Conservation (phyloP, 2,888 invertebrate species). For the Eristalis intricaria region DNA sequence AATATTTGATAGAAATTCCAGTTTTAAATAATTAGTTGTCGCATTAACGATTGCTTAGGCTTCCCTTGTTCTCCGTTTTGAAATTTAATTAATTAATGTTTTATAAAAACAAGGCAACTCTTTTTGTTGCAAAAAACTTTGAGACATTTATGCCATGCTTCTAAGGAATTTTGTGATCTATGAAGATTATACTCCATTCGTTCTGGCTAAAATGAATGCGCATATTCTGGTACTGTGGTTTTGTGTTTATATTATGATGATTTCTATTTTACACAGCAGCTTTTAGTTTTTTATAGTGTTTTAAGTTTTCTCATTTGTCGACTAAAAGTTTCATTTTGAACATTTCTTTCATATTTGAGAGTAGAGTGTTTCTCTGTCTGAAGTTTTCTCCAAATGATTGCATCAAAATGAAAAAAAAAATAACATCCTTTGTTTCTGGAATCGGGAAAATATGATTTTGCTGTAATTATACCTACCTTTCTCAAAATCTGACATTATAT, state of each 20-base stretch:
- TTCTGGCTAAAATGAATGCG: slow-evolving; percentile 4
- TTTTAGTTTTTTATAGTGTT: too few relatives aligned
- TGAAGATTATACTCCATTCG: slow-evolving; percentile 7
- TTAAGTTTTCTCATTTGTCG: slow-evolving; percentile 21
- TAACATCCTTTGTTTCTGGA: slow-evolving; percentile 5
- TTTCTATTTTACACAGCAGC: slow-evolving; percentile 10
- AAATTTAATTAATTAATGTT: slow-evolving; percentile 5
- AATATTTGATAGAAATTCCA: neutral
- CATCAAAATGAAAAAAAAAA: slow-evolving; percentile 27
- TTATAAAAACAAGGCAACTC: neutral
- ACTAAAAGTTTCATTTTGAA: neutral
- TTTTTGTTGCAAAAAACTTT: too few relatives aligned
- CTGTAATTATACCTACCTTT: neutral
- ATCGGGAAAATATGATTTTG: slow-evolving; percentile 7
- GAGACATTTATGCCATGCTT: neutral
- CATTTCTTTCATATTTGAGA: slow-evolving; percentile 6
- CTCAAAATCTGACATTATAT: neutral
- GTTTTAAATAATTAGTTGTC: neutral
- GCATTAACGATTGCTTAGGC: too few relatives aligned
- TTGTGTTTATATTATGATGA: too few relatives aligned
- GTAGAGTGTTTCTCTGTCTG: slow-evolving; percentile 8
- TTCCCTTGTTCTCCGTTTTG: slow-evolving; percentile 13
- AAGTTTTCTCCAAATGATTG: slow-evolving; percentile 22
- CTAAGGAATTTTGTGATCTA: neutral
- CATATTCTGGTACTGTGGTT: slow-evolving; percentile 3